Conservation (phyloP, 2,888 invertebrate species). For the Rhimphoctona megacephalus region DNA sequence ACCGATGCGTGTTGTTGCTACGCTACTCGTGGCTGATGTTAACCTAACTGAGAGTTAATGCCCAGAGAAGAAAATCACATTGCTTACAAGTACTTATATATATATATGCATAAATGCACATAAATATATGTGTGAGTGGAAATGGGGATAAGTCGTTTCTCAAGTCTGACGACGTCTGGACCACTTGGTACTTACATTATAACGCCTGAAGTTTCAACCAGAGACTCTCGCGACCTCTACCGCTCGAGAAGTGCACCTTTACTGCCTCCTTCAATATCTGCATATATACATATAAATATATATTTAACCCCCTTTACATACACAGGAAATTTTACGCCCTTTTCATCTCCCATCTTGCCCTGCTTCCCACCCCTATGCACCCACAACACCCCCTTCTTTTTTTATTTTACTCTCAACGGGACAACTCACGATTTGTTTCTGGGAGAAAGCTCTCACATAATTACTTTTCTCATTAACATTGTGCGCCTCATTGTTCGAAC, state of each 20-base stretch:
- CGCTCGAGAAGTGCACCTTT: constrained; percentile 49
- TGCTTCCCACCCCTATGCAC: neutral
- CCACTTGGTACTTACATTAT: constrained; percentile 76
- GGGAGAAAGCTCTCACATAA: constrained; percentile 78
- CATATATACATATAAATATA: neutral
- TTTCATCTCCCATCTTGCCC: constrained; percentile 43
- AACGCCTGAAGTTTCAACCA: constrained; percentile 63
- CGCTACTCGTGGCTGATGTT: constrained; percentile 44
- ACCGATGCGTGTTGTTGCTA: constrained; percentile 60
- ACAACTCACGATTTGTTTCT: constrained; percentile 71
- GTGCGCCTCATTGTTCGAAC: constrained; percentile 78
- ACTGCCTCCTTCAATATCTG: constrained; percentile 20
- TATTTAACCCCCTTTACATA: neutral
- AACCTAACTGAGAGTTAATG: constrained; percentile 65
- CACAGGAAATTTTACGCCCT: constrained; percentile 25
- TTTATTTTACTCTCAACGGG: constrained; percentile 33
- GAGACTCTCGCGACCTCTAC: constrained; percentile 31
- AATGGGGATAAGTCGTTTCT: constrained; percentile 59
- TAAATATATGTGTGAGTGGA: neutral
- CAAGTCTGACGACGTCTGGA: constrained; percentile 76
- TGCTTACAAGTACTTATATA: neutral
- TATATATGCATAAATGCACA: neutral
- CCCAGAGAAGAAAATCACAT: constrained; percentile 47
- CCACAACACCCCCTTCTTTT: neutral
- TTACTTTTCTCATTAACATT: constrained; percentile 83